Percentiles rank a stretch among this genome's conserved stretches.
phyloP scores from a whole-genome alignment of 2,797 vertebrate species.

The Pantherophis vulpinus region DNA sequence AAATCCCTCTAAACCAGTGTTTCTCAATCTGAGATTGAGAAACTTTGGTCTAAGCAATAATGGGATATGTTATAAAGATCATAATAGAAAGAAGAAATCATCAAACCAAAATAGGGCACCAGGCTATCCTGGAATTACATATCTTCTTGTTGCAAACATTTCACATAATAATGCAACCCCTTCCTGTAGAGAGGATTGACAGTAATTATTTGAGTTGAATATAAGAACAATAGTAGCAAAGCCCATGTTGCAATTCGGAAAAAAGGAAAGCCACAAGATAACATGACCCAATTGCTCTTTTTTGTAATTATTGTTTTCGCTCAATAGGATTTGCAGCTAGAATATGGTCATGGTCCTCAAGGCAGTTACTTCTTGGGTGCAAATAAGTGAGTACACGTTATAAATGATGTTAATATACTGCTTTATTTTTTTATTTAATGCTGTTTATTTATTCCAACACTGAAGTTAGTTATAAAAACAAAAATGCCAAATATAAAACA shows the following conservation, averaged over 20 bases:
- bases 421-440: background rate
- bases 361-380: constrained; percentile 84
- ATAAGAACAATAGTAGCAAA: background rate
- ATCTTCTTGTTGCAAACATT: background rate
- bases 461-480: background rate
- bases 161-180: background rate
- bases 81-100: background rate
- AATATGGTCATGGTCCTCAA: constrained; percentile 86
- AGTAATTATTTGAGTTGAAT: background rate
- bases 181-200: background rate
- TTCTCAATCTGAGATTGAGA: background rate
- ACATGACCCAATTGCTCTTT: background rate
- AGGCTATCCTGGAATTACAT: background rate
- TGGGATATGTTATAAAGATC: background rate
- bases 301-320: constrained; percentile 2
- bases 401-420: background rate
- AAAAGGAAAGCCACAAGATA: background rate
- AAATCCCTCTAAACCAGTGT: background rate
- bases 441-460: background rate
- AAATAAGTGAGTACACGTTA: constrained; percentile 87
- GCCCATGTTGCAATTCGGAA: background rate
- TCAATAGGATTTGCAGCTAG: constrained; percentile 87
- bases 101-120: background rate
- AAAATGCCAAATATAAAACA: background rate
- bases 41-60: background rate